These are phyloP conservation scores for Anthoptus insignis DNA, from an alignment of 2,888 invertebrate genomes.

Conservation along the genomic window DNA sequence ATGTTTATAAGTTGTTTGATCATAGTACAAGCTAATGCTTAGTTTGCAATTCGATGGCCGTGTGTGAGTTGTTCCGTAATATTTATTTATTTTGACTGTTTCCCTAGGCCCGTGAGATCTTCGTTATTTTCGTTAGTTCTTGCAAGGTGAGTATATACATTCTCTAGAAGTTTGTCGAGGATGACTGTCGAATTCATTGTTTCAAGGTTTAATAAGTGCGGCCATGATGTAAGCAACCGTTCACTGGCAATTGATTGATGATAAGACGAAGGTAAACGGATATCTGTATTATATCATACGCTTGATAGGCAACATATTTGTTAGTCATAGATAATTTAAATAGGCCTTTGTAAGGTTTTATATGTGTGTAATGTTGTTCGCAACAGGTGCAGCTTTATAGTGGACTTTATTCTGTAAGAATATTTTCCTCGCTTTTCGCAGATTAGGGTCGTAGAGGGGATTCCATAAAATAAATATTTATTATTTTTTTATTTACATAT, in stretches of 20 bases:
- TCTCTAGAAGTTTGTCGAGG: not conserved
- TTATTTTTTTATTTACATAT: too few relatives aligned
- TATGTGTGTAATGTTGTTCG: not conserved
- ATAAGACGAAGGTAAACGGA: not conserved
- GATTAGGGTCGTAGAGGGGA: too few relatives aligned
- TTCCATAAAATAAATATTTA: too few relatives aligned
- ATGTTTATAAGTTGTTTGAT: too few relatives aligned
- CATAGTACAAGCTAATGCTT: too few relatives aligned
- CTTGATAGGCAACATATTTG: not conserved
- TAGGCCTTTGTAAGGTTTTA: not conserved
- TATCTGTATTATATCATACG: not conserved
- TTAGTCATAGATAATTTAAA: not conserved
- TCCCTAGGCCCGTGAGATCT: not conserved
- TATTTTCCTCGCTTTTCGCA: too few relatives aligned
- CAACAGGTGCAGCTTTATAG: too few relatives aligned
- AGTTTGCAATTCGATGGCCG: too few relatives aligned
- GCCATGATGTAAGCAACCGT: not conserved
- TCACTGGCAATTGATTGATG: not conserved
- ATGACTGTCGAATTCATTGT: conserved; percentile 5
- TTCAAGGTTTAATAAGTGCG: conserved; percentile 14
- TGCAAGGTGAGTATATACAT: conserved; percentile 18
- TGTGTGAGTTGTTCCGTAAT: too few relatives aligned
- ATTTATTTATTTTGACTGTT: too few relatives aligned
- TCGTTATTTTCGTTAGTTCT: not conserved
- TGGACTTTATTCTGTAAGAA: too few relatives aligned